phyloP scores from a whole-genome alignment of 2,888 invertebrate species.

The Coelopa pilipes region DNA sequence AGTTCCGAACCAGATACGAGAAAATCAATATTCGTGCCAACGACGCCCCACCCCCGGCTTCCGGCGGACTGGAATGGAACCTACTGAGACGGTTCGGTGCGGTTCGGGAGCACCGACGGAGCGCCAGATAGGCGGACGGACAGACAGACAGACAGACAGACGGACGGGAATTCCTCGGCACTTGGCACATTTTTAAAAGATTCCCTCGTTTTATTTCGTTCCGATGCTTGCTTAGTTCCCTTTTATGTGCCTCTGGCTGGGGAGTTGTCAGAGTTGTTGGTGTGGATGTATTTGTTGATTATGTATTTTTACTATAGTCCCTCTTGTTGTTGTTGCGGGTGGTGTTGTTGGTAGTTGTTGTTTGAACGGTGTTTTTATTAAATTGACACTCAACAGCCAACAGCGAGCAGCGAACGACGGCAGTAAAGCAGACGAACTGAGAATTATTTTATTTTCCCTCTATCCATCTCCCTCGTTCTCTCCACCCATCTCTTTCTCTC shows the following conservation, averaged over 20 bases:
- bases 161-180: slow-evolving; percentile 6
- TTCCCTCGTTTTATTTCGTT: slow-evolving; percentile 3
- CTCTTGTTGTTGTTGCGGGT: background rate
- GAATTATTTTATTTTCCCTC: slow-evolving; percentile 4
- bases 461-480: background rate
- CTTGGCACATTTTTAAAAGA: slow-evolving; percentile 10
- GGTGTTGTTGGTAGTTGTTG: background rate
- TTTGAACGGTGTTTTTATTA: slow-evolving; percentile 16
- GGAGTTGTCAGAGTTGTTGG: background rate
- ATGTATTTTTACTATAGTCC: background rate
- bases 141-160: background rate
- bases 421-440: slow-evolving; percentile 5
- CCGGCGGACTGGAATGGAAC: background rate
- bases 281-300: background rate
- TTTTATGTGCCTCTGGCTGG: background rate
- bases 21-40: too few species aligned
- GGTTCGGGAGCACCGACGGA: background rate
- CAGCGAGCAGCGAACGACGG: slow-evolving; percentile 10
- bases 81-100: background rate
- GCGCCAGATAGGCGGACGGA: too few species aligned
- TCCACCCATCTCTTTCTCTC: background rate
- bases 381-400: slow-evolving; percentile 21
- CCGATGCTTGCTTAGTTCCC: slow-evolving; percentile 1
- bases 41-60: too few species aligned
- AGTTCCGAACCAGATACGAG: too few species aligned